Conservation (phyloP, 2,888 invertebrate genomes). For the Romanomermis culicivorax region DNA sequence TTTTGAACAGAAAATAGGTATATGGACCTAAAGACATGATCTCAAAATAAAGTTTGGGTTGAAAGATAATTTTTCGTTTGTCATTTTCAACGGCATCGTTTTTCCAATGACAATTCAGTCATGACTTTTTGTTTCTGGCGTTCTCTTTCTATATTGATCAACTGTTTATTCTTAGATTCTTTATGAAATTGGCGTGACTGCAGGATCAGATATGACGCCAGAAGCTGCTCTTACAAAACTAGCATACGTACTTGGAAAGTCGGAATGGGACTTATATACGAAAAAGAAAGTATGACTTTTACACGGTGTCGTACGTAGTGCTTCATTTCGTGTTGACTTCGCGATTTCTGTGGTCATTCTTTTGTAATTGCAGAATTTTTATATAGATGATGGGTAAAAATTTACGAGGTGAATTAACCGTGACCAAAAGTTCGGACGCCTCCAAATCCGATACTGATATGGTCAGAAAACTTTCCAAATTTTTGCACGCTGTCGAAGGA, state of each 20-base stretch:
- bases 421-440: slow-evolving; percentile 14
- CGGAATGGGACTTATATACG: slow-evolving; percentile 30
- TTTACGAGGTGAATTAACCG: slow-evolving; percentile 57
- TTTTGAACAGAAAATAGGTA: too few species aligned
- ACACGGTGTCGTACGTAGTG: not conserved
- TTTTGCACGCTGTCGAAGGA: slow-evolving; percentile 2
- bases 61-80: too few species aligned
- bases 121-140: too few species aligned
- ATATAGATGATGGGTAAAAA: slow-evolving; percentile 51
- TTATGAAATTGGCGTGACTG: slow-evolving; percentile 47
- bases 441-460: not conserved
- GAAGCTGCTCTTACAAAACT: slow-evolving; percentile 81
- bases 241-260: slow-evolving; percentile 62
- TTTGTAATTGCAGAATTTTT: too few species aligned
- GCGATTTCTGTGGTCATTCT: too few species aligned
- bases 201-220: slow-evolving; percentile 70
- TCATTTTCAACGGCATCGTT: too few species aligned
- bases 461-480: slow-evolving; percentile 2
- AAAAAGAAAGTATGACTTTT: slow-evolving; percentile 28
- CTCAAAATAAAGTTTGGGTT: too few species aligned
- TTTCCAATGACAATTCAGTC: too few species aligned
- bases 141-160: too few species aligned
- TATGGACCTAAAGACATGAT: too few species aligned
- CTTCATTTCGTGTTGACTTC: not conserved
- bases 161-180: slow-evolving; percentile 37